phyloP scores from a whole-genome alignment of 1,140 invertebrate genomes.

The Pristionchus pacificus region DNA sequence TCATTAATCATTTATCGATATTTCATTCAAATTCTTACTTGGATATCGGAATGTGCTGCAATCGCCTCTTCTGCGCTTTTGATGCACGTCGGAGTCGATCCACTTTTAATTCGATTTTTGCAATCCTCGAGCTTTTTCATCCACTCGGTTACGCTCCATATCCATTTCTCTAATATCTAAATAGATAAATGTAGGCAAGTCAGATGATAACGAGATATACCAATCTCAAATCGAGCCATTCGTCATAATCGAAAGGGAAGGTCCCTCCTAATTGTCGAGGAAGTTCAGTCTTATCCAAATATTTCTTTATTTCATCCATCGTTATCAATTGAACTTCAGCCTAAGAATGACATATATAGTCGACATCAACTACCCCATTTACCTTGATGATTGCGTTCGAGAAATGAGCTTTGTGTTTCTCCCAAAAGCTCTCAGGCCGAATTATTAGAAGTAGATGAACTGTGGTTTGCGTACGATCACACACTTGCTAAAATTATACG shows the following conservation, averaged over 20 bases:
- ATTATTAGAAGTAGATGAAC: constrained; percentile 89
- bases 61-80: not conserved
- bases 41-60: not conserved
- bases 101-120: constrained; percentile 69
- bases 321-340: constrained; percentile 88
- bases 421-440: constrained; percentile 98
- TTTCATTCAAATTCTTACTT: not conserved
- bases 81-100: not conserved
- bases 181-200: constrained; percentile 32
- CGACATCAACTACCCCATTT: not conserved
- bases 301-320: constrained; percentile 83
- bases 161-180: constrained; percentile 83
- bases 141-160: constrained; percentile 86
- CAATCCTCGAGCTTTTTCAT: constrained; percentile 76
- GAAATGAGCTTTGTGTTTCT: constrained; percentile 87
- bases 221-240: constrained; percentile 89
- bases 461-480: constrained; percentile 9
- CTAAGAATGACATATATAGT: constrained; percentile 68
- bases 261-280: constrained; percentile 88
- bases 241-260: constrained; percentile 85
- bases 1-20: constrained; percentile 5
- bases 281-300: constrained; percentile 83
- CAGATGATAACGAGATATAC: constrained; percentile 58
- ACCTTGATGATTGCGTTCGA: constrained; percentile 88
- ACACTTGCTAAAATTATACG: not conserved